A percentile compares a stretch with the other conserved stretches of the same genome.
Evolutionary conservation across 2,797 vertebrate genomes (phyloP).

Genomic region (Apogon hyalosoma): DNA sequence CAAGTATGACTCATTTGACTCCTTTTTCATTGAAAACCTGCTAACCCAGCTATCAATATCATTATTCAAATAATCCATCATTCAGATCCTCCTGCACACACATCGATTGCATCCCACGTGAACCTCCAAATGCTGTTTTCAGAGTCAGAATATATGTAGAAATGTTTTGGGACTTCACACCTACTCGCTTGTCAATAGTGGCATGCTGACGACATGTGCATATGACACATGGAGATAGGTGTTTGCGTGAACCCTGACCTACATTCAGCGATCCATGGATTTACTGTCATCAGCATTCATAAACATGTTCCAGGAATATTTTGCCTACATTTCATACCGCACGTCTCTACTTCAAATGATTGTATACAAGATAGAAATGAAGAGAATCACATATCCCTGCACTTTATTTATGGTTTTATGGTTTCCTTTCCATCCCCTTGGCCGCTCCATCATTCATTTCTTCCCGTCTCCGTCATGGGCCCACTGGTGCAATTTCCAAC

Average conservation of each 20-base stretch:
- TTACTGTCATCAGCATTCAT: background rate
- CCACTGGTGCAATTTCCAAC: constrained; percentile 66
- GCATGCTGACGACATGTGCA: constrained; percentile 1
- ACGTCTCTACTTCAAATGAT: background rate
- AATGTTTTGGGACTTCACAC: constrained; percentile 11
- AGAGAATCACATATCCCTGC: background rate
- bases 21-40: constrained; percentile 48
- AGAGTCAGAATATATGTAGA: constrained; percentile 23
- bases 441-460: constrained; percentile 39
- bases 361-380: constrained; percentile 1
- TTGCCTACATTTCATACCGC: background rate
- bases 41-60: constrained; percentile 64
- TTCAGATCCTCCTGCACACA: constrained; percentile 44
- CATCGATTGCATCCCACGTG: constrained; percentile 31
- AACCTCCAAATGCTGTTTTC: constrained; percentile 49
- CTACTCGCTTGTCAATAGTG: constrained; percentile 7
- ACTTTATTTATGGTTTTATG: constrained; percentile 30
- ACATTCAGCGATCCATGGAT: background rate
- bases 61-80: constrained; percentile 65
- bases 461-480: constrained; percentile 19
- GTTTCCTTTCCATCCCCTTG: constrained; percentile 25
- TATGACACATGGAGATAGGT: background rate
- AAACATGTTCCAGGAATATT: constrained; percentile 1
- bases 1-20: constrained; percentile 61
- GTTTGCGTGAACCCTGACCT: background rate